phyloP scores from a whole-genome alignment of 2,797 vertebrate species.

The Harpagifer antarcticus region DNA sequence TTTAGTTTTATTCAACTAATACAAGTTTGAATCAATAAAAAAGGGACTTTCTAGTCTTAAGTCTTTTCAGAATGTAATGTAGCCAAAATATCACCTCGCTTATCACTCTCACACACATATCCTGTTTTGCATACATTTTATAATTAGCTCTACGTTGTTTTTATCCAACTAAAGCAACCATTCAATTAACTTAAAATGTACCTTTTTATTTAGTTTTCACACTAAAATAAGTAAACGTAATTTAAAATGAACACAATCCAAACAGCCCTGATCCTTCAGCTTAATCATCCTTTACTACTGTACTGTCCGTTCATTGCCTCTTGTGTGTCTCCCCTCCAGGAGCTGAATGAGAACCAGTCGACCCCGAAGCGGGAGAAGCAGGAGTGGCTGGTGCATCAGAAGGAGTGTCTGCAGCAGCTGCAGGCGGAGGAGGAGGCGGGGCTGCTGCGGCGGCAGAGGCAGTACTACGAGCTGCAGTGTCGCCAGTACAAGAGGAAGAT shows the following conservation, averaged over 20 bases:
- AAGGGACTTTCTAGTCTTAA: no score
- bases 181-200: no score
- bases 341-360: slow-evolving; percentile 94
- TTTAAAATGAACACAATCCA: background rate
- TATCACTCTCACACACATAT: no score
- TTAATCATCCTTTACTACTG: background rate
- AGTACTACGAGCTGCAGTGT: slow-evolving; percentile 93
- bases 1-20: no score
- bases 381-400: slow-evolving; percentile 94
- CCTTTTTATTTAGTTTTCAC: no score
- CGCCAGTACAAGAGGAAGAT: slow-evolving; percentile 96
- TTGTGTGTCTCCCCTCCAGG: slow-evolving; percentile 73
- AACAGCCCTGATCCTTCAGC: background rate
- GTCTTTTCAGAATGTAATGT: no score
- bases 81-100: no score
- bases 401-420: slow-evolving; percentile 93
- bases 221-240: background rate
- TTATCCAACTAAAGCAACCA: no score
- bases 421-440: slow-evolving; percentile 93
- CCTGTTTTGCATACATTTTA: no score
- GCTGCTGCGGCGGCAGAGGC: slow-evolving; percentile 90
- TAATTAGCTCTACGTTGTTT: no score
- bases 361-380: slow-evolving; percentile 95
- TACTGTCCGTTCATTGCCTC: background rate
- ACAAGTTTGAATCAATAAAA: no score